Evolutionary conservation across 2,113 vertebrate species (phyloP).

Genomic region (Nematolebias whitei): DNA sequence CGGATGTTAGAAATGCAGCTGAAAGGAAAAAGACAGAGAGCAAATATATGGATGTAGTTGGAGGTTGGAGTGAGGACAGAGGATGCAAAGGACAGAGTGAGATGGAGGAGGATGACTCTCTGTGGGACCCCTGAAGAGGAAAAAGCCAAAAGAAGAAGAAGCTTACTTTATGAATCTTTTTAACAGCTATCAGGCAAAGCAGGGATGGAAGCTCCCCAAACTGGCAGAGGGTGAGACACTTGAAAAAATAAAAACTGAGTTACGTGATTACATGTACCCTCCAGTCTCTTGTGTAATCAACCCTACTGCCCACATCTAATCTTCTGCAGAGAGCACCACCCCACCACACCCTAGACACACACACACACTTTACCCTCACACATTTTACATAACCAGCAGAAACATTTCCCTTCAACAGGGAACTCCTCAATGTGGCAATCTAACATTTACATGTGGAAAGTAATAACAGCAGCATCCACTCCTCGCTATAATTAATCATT

Average conservation of each 20-base stretch:
- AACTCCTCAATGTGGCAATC: constrained; percentile 30
- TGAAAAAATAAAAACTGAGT: constrained; percentile 30
- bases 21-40: no score
- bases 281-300: constrained; percentile 75
- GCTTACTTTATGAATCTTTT: constrained; percentile 35
- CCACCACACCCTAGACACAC: not conserved
- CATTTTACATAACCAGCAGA: constrained; percentile 15
- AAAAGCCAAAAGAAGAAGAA: no score
- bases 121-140: no score
- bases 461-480: constrained; percentile 1
- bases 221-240: constrained; percentile 36
- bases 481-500: constrained; percentile 32
- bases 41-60: no score
- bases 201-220: constrained; percentile 48
- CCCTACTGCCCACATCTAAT: constrained; percentile 63
- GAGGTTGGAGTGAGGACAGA: no score
- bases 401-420: constrained; percentile 42
- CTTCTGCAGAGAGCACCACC: constrained; percentile 62
- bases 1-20: no score
- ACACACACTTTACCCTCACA: not conserved
- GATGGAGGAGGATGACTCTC: no score
- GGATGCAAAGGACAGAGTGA: no score
- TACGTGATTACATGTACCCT: constrained; percentile 53
- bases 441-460: constrained; percentile 35
- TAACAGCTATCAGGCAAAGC: constrained; percentile 10